These are phyloP conservation scores for Tinamus guttatus DNA, from an alignment of 2,113 vertebrate genomes.

Conservation along the genomic window DNA sequence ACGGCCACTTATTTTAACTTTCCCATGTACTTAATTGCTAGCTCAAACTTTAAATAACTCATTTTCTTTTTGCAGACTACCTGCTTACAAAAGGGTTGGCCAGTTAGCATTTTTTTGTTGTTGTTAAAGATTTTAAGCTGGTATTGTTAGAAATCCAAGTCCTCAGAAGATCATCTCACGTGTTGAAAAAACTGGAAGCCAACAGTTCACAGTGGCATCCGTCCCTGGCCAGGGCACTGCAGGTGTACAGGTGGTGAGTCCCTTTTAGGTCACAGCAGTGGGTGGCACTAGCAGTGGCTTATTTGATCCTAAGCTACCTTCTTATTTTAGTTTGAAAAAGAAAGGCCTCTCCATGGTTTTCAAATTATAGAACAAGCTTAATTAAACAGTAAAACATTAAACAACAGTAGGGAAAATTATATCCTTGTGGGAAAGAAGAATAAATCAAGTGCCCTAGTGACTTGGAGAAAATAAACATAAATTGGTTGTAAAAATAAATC, in stretches of 20 bases:
- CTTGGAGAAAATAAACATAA: conserved; percentile 63
- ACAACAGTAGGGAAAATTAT: conserved; percentile 55
- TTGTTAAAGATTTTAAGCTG: too few species aligned
- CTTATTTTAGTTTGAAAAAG: conserved; percentile 52
- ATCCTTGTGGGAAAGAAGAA: conserved; percentile 20
- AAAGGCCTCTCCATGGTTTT: conserved; percentile 41
- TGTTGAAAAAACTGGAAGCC: background rate
- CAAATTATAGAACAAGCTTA: conserved; percentile 65
- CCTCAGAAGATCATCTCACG: background rate
- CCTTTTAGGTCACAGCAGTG: background rate
- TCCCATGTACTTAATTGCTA: background rate
- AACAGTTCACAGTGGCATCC: background rate
- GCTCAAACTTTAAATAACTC: background rate
- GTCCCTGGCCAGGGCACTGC: background rate
- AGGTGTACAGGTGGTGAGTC: conserved; percentile 39
- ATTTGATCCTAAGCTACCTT: conserved; percentile 61
- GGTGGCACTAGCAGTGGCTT: conserved; percentile 10
- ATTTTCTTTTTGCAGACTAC: background rate
- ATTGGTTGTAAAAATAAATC: conserved; percentile 65
- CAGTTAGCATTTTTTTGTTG: background rate
- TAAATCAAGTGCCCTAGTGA: conserved; percentile 31
- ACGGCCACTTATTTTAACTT: background rate
- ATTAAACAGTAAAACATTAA: conserved; percentile 76
- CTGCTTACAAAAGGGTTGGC: background rate
- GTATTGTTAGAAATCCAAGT: background rate